Evolutionary conservation across 2,888 invertebrate species (phyloP).

Genomic region (Aquatica leii): DNA sequence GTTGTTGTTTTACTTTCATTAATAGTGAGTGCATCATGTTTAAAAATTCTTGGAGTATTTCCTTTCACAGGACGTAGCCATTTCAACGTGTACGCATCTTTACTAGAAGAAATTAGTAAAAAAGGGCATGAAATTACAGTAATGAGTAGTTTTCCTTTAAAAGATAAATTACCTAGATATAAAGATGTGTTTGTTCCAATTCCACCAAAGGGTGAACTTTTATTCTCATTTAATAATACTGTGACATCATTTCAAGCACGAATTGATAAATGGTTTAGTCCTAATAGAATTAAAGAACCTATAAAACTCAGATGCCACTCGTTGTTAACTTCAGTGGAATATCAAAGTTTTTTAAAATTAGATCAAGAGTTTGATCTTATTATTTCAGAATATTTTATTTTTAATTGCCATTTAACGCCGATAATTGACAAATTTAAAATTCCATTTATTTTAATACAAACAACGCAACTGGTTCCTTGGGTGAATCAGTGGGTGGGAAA

Average conservation of each 20-base stretch:
- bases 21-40: constrained; percentile 37
- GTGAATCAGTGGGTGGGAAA: constrained; percentile 61
- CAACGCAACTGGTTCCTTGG: constrained; percentile 61
- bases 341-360: constrained; percentile 7
- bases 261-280: neutral
- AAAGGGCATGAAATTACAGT: constrained; percentile 75
- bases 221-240: neutral
- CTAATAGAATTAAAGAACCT: neutral
- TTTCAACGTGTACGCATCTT: constrained; percentile 70
- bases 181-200: constrained; percentile 35
- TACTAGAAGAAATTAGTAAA: constrained; percentile 67
- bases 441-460: constrained; percentile 11
- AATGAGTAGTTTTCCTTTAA: constrained; percentile 68
- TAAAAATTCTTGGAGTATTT: constrained; percentile 71
- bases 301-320: constrained; percentile 21
- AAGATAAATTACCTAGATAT: constrained; percentile 33
- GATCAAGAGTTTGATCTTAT: constrained; percentile 70
- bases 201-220: neutral
- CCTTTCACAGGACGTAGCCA: constrained; percentile 77
- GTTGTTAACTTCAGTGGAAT: constrained; percentile 44
- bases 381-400: constrained; percentile 74
- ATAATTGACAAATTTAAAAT: constrained; percentile 6
- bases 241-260: neutral
- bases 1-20: neutral
- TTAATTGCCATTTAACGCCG: constrained; percentile 69